Evolutionary conservation across 2,113 vertebrate species (phyloP), one percentile per base, ranked within the genome.

Genomic region (Notechis scutatus): DNA sequence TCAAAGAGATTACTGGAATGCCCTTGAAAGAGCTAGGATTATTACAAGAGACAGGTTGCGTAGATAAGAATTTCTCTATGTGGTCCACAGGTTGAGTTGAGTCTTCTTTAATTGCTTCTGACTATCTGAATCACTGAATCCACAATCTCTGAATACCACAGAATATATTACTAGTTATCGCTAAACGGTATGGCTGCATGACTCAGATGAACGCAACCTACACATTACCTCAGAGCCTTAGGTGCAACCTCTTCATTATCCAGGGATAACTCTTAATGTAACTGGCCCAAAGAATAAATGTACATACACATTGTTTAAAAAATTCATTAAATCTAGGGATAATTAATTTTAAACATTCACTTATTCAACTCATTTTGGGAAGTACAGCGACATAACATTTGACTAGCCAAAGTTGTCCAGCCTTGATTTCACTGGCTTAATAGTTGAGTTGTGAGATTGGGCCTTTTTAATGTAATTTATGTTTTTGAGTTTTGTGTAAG

Each of bases 391-490:
- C 29, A n/a, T 34, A 15, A 14, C 12, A 74, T 81, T 42, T 81
- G 69, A 34, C 34, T 81, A 81, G 15, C 18, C 69, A 39, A 39
- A 39, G 18, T 81, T 61, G n/a, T 39, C 11, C 87, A 81, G n/a
- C 14, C 18, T 50, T 39, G 55, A 57, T 85, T 93, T 47, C n/a
- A 85, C 54, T 57, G 26, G 54, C 20, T 85, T 89, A 64, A 57
- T 8, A 26, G n/a, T 90, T 42, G 57, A 45, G 39, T 15, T 94
- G 92, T 90, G 90, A 90, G 61, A 89, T 91, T 34, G 55, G 34
- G 90, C 87, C 15, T 21, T 81, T 81, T 39, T 20, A 81, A 81
- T 20, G 2, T 39, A 39, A 86, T 90, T 91, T 92, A 91, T 88
- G 45, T 50, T 52, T 56, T 92, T 88, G 39, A n/a, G 52, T 69